Evolutionary conservation across 2,113 vertebrate genomes (phyloP).

Genomic region (Pelodiscus sinensis): DNA sequence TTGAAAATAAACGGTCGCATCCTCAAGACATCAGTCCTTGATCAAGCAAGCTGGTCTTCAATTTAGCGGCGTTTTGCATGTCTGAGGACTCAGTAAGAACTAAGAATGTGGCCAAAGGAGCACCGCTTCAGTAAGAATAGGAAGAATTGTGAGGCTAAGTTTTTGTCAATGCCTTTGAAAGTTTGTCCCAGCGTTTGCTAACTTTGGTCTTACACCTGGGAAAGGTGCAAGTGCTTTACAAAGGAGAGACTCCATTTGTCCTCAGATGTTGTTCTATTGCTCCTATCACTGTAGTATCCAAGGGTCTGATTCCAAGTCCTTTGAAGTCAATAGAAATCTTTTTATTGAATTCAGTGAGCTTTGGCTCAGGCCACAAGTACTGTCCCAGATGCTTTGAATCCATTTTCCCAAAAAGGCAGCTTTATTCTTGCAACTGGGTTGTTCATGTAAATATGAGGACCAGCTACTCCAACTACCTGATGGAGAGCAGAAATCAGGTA

Average conservation of each 20-base stretch:
- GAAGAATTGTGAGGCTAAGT: background rate
- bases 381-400: background rate
- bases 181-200: background rate
- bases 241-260: background rate
- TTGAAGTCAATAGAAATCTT: background rate
- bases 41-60: background rate
- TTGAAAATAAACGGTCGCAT: background rate
- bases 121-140: background rate
- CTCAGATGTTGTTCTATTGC: background rate
- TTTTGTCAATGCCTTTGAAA: background rate
- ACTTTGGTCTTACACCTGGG: background rate
- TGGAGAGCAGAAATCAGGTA: too few species aligned
- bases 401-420: background rate
- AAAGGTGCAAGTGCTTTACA: background rate
- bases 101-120: background rate
- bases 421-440: background rate
- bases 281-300: background rate
- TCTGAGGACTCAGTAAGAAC: accelerated
- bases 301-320: background rate
- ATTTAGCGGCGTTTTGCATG: background rate
- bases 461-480: too few species aligned
- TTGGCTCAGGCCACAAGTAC: background rate
- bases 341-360: background rate
- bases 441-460: background rate
- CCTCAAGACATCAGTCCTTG: background rate